Evolutionary conservation across 2,797 vertebrate species (phyloP).

Genomic region (Hippocampus kuda): DNA sequence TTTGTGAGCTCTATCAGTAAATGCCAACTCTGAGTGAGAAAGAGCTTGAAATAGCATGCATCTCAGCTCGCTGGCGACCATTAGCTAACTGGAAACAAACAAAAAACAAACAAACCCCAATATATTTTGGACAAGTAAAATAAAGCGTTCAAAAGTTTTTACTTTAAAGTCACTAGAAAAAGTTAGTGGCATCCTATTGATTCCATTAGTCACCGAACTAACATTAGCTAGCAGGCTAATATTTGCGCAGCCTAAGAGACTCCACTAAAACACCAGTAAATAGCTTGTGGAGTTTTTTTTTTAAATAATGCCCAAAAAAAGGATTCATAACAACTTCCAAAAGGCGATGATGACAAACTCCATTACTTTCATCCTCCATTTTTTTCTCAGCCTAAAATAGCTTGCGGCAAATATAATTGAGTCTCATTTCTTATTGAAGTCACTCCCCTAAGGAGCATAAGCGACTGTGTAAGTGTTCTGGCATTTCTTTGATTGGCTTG

Average conservation of each 20-base stretch:
- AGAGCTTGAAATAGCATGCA: too few relatives aligned
- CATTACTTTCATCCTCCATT: too few relatives aligned
- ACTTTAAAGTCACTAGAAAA: not conserved
- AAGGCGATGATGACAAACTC: not conserved
- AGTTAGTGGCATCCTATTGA: not conserved
- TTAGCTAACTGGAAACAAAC: not conserved
- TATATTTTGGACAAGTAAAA: not conserved
- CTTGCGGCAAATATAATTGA: not conserved
- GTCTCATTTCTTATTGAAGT: not conserved
- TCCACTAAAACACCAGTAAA: not conserved
- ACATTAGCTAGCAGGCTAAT: not conserved
- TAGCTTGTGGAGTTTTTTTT: not conserved
- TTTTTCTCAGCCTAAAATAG: not conserved
- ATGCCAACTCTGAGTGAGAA: too few relatives aligned
- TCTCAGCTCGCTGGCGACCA: not conserved
- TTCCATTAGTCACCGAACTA: not conserved
- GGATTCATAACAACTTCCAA: not conserved
- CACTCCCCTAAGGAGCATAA: not conserved
- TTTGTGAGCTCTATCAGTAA: too few relatives aligned
- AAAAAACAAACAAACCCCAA: not conserved
- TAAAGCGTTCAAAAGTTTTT: not conserved
- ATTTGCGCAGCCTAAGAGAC: not conserved
- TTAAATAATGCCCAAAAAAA: not conserved
- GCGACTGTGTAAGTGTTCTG: not conserved
- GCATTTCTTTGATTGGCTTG: not conserved